phyloP scores from a whole-genome alignment of 2,888 invertebrate genomes.

The Cephus sareptanus region DNA sequence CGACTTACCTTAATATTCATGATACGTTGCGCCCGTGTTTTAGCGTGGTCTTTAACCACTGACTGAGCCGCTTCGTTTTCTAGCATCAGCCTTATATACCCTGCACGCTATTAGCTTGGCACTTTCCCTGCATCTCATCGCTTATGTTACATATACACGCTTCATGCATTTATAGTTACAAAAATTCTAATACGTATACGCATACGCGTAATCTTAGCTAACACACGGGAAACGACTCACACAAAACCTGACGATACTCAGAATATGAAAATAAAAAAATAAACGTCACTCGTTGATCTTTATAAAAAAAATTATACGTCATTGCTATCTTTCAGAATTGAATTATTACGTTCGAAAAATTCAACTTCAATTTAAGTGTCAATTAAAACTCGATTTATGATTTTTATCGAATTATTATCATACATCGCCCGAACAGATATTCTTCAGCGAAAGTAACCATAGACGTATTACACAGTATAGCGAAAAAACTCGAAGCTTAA shows the following conservation, averaged over 20 bases:
- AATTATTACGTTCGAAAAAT: background rate
- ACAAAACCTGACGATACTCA: background rate
- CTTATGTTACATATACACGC: slow-evolving; percentile 44
- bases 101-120: slow-evolving; percentile 52
- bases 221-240: background rate
- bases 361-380: background rate
- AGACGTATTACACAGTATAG: background rate
- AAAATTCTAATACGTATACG: background rate
- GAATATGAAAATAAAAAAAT: background rate
- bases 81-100: slow-evolving; percentile 60
- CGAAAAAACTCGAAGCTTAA: background rate
- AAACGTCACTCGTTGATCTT: background rate
- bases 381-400: background rate
- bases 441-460: background rate
- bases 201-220: background rate
- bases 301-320: background rate
- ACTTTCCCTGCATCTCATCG: slow-evolving; percentile 63
- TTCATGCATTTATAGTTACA: slow-evolving; percentile 40
- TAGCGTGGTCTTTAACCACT: slow-evolving; percentile 61
- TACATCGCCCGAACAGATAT: background rate
- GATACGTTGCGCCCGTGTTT: slow-evolving; percentile 29
- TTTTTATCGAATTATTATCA: background rate
- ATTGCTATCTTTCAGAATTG: background rate
- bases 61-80: slow-evolving; percentile 63
- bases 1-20: slow-evolving; percentile 60